phyloP scores from a whole-genome alignment of 2,888 invertebrate species.

The Andrena hattorfiana region DNA sequence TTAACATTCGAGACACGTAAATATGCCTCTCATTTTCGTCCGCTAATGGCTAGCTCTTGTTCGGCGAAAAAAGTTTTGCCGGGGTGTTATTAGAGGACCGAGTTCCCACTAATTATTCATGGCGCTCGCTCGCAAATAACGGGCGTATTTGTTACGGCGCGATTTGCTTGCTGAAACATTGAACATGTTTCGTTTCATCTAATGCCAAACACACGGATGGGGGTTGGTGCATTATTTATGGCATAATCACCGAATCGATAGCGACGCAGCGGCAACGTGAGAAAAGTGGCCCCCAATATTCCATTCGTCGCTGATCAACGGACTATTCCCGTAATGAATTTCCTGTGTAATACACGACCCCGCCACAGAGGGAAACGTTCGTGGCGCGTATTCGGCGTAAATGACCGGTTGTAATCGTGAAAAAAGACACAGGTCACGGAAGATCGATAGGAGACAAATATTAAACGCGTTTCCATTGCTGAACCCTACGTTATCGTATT shows the following conservation, averaged over 20 bases:
- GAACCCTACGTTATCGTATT: too few species aligned
- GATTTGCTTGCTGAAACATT: conserved; percentile 55
- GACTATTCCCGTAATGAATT: conserved; percentile 52
- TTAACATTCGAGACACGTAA: too few species aligned
- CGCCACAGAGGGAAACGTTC: conserved; percentile 19
- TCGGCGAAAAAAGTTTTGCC: background rate
- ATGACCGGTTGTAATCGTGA: conserved; percentile 39
- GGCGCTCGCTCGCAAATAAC: conserved; percentile 19
- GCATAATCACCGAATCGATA: conserved; percentile 59
- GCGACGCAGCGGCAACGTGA: background rate
- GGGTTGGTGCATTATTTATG: conserved; percentile 56
- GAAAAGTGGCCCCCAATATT: conserved; percentile 43
- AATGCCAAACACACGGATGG: conserved; percentile 8
- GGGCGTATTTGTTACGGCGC: conserved; percentile 5
- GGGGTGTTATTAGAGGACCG: background rate
- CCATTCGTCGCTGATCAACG: conserved; percentile 42
- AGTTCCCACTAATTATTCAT: conserved; percentile 29
- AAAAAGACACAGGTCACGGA: conserved; percentile 1
- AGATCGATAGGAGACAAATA: too few species aligned
- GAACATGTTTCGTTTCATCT: conserved; percentile 43
- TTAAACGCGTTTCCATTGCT: too few species aligned
- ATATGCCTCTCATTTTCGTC: background rate
- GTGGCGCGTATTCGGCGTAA: conserved; percentile 30
- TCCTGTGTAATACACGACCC: conserved; percentile 40
- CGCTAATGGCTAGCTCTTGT: background rate